Evolutionary conservation across 2,888 invertebrate species (phyloP).

Genomic region (Julus scanicus): DNA sequence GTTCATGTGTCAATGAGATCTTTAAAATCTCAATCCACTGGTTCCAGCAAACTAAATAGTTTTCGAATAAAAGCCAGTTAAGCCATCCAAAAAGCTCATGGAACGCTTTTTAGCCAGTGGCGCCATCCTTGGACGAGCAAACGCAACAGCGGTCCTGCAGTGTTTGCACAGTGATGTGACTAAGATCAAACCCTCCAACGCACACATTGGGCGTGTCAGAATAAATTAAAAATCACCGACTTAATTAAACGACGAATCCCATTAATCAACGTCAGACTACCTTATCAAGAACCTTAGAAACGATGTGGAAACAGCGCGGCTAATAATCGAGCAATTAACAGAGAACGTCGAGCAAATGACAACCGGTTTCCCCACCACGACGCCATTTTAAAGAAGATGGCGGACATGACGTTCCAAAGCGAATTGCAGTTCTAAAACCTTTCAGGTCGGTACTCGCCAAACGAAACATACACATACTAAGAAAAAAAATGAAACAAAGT

Average conservation of each 20-base stretch:
- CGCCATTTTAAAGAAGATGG: constrained; percentile 12
- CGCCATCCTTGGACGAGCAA: neutral
- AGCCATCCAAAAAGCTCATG: neutral
- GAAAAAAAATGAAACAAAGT: too few species aligned
- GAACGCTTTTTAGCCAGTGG: neutral
- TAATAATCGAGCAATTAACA: constrained; percentile 18
- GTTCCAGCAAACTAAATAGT: too few species aligned
- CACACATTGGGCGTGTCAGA: neutral
- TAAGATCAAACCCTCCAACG: neutral
- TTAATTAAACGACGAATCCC: constrained; percentile 35
- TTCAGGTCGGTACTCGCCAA: too few species aligned
- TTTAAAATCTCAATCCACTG: too few species aligned
- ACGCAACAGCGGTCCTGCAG: neutral
- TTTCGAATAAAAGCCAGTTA: too few species aligned
- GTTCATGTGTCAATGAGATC: too few species aligned
- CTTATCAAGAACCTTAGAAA: constrained; percentile 8
- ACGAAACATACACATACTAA: too few species aligned
- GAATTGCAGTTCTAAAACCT: too few species aligned
- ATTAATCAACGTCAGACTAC: constrained; percentile 26
- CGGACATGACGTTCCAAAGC: neutral
- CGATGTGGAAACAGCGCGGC: neutral
- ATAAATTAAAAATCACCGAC: constrained; percentile 19
- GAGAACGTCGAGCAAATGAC: neutral
- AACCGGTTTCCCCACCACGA: neutral
- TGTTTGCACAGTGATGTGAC: neutral